phyloP scores from a whole-genome alignment of 35 echinoderm and acorn worm species.

The Ophiothrix spiculata region DNA sequence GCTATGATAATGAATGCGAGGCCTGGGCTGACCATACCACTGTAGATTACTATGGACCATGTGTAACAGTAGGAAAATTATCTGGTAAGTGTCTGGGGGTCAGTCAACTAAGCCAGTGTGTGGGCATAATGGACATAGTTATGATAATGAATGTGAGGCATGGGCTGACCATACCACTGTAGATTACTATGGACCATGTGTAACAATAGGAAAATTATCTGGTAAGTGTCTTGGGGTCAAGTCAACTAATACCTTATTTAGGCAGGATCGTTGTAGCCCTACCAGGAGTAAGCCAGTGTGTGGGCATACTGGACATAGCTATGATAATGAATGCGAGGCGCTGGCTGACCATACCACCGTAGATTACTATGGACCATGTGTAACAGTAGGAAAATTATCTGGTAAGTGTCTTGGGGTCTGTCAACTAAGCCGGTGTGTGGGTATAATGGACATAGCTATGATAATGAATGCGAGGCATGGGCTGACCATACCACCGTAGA shows the following conservation, averaged over 20 bases:
- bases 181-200: constrained; percentile 85
- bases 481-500: constrained; percentile 77
- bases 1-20: constrained; percentile 72
- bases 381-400: constrained; percentile 72
- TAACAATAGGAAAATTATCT: constrained; percentile 71
- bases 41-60: constrained; percentile 85
- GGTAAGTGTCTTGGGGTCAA: too few species aligned
- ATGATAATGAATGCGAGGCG: constrained; percentile 74
- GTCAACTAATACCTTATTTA: too few species aligned
- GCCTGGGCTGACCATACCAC: constrained; percentile 84
- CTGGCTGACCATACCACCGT: constrained; percentile 77
- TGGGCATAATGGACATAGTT: constrained; percentile 98
- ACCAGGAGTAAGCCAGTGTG: constrained; percentile 52
- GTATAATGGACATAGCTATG: constrained; percentile 92
- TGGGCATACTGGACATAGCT: constrained; percentile 97
- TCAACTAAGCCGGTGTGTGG: constrained; percentile 85
- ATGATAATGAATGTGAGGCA: constrained; percentile 75
- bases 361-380: constrained; percentile 85
- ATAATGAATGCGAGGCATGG: constrained; percentile 85
- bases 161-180: constrained; percentile 81
- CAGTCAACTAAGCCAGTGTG: constrained; percentile 75
- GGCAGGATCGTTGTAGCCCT: constrained; percentile 46
- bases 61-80: constrained; percentile 77
- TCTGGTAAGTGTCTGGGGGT: constrained; percentile 80
- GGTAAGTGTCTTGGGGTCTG: too few species aligned